Conservation (phyloP, 2,797 vertebrate species). For the Hoplostethus mediterraneus region DNA sequence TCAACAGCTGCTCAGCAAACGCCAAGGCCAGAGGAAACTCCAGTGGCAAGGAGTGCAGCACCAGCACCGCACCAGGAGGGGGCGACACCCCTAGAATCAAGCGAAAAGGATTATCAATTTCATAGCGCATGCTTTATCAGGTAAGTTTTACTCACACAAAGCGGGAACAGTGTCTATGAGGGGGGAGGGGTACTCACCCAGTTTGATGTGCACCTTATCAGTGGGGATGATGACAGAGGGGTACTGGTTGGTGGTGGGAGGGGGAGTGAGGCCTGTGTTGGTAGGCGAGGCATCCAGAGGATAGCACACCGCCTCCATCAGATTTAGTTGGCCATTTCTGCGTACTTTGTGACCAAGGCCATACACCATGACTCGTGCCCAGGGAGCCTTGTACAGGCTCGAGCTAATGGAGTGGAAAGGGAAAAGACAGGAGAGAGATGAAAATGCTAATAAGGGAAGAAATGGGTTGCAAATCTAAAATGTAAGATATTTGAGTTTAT, state of each 20-base stretch:
- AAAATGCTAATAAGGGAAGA: background rate
- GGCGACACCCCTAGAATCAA: slow-evolving; percentile 91
- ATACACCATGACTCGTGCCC: slow-evolving; percentile 95
- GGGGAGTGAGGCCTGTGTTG: slow-evolving; percentile 96
- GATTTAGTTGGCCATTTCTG: slow-evolving; percentile 94
- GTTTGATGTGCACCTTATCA: slow-evolving; percentile 96
- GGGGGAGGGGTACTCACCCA: slow-evolving; percentile 83
- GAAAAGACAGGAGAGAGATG: background rate
- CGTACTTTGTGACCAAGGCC: slow-evolving; percentile 98
- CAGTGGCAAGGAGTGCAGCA: slow-evolving; percentile 95
- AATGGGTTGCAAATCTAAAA: background rate
- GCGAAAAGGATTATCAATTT: background rate
- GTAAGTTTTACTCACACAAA: background rate
- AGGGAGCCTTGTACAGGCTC: slow-evolving; percentile 97
- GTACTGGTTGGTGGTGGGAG: slow-evolving; percentile 97
- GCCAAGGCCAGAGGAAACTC: slow-evolving; percentile 97
- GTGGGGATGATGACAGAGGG: slow-evolving; percentile 96
- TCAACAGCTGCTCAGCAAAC: slow-evolving; percentile 95
- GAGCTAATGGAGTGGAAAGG: slow-evolving; percentile 83
- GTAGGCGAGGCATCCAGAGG: slow-evolving; percentile 97
- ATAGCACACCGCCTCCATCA: slow-evolving; percentile 95
- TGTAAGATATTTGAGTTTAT: background rate
- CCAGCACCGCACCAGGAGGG: slow-evolving; percentile 93
- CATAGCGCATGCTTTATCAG: background rate
- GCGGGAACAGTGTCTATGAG: background rate